Percentiles rank a stretch among this genome's conserved stretches.
These are phyloP conservation scores for Lithobates sylvaticus DNA, from an alignment of 2,797 vertebrate species.

Conservation along the genomic window DNA sequence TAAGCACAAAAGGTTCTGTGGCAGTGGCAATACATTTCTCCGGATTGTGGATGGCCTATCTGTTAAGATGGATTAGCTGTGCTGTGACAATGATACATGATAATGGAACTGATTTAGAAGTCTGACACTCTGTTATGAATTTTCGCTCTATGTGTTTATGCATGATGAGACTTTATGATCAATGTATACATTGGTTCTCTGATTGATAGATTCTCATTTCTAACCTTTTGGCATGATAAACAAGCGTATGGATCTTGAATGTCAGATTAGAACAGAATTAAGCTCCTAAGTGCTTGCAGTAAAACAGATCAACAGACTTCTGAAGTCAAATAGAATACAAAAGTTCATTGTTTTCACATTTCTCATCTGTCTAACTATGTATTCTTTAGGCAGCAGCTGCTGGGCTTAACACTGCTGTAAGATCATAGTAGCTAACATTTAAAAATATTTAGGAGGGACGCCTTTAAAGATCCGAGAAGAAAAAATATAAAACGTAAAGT, in stretches of 20 bases:
- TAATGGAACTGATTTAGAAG: slow-evolving; percentile 47
- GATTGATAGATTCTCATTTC: slow-evolving; percentile 50
- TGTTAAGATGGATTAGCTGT: slow-evolving; percentile 54
- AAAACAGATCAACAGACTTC: slow-evolving; percentile 25
- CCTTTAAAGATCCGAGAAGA: too few species aligned
- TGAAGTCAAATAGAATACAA: slow-evolving; percentile 19
- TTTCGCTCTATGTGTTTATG: slow-evolving; percentile 45
- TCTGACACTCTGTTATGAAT: slow-evolving; percentile 32
- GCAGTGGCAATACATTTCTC: slow-evolving; percentile 55
- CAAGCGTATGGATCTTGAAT: slow-evolving; percentile 19
- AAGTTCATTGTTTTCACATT: slow-evolving; percentile 27
- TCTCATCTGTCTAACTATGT: background rate
- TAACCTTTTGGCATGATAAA: slow-evolving; percentile 53
- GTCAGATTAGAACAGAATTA: slow-evolving; percentile 38
- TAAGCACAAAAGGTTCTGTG: slow-evolving; percentile 30
- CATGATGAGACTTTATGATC: slow-evolving; percentile 45
- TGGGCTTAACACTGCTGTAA: background rate
- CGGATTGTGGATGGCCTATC: slow-evolving; percentile 44
- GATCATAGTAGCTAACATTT: background rate
- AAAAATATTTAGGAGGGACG: too few species aligned
- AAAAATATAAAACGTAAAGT: too few species aligned
- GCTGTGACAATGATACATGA: slow-evolving; percentile 49
- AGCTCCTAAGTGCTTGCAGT: slow-evolving; percentile 21
- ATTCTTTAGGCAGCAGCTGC: background rate
- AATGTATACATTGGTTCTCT: slow-evolving; percentile 40